A percentile compares a stretch with the other conserved stretches of the same genome.
phyloP scores from a whole-genome alignment of 2,888 invertebrate genomes.

The Antheraea yamamai region DNA sequence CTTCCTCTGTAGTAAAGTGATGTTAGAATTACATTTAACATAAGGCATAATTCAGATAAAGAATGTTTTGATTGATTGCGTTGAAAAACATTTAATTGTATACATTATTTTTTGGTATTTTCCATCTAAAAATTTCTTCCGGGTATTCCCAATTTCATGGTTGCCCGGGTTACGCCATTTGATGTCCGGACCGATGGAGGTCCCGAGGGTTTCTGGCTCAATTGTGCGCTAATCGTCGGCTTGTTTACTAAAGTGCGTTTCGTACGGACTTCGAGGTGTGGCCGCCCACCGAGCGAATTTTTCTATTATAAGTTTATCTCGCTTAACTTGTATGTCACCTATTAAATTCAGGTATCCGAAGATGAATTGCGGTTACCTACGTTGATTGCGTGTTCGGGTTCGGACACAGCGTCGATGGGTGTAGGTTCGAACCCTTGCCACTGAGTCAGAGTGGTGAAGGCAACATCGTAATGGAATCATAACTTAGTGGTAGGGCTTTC shows the following conservation, averaged over 20 bases:
- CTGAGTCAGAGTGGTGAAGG: too few species aligned
- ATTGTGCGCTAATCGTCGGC: constrained; percentile 57
- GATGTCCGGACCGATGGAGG: constrained; percentile 19
- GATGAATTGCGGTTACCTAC: too few species aligned
- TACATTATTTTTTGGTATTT: background rate
- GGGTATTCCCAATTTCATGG: constrained; percentile 3
- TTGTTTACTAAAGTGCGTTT: constrained; percentile 59
- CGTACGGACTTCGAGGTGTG: constrained; percentile 30
- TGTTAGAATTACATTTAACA: too few species aligned
- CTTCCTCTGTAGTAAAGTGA: too few species aligned
- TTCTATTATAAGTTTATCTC: background rate
- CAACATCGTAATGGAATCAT: too few species aligned
- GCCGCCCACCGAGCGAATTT: constrained; percentile 30
- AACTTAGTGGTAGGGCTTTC: too few species aligned
- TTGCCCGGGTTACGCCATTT: constrained; percentile 17
- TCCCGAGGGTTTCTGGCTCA: constrained; percentile 41
- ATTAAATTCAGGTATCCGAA: too few species aligned
- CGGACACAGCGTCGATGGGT: too few species aligned
- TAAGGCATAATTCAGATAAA: too few species aligned
- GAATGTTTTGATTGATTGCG: too few species aligned
- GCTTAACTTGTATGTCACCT: background rate
- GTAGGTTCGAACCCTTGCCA: too few species aligned
- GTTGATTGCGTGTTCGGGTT: too few species aligned
- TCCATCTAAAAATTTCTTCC: constrained; percentile 1
- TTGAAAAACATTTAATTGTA: background rate